Conservation (phyloP, 2,888 invertebrate genomes). For the Thymelicus acteon region DNA sequence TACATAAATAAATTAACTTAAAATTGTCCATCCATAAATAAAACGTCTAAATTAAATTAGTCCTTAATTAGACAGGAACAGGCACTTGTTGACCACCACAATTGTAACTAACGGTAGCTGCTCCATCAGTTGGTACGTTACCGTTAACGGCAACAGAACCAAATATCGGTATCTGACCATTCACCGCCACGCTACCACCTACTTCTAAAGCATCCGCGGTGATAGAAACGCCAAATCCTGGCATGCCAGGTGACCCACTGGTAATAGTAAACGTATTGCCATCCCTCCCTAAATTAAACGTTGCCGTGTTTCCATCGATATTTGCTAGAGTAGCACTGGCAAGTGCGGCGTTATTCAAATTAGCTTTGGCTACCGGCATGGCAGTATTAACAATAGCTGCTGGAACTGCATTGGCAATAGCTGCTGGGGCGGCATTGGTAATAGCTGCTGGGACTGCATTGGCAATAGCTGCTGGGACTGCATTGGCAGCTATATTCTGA, state of each 20-base stretch:
- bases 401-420: background rate
- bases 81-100: constrained; percentile 41
- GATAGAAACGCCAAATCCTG: constrained; percentile 57
- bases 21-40: constrained; percentile 15
- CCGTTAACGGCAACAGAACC: constrained; percentile 62
- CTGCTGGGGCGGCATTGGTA: background rate
- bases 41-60: background rate
- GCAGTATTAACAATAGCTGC: background rate
- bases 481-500: background rate
- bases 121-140: constrained; percentile 59
- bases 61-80: background rate
- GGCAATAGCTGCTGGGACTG: background rate
- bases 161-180: constrained; percentile 63
- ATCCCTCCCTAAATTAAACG: constrained; percentile 49
- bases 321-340: constrained; percentile 41
- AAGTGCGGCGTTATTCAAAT: constrained; percentile 38
- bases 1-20: constrained; percentile 12
- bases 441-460: background rate
- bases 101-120: constrained; percentile 56
- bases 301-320: constrained; percentile 47
- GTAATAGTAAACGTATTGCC: constrained; percentile 48
- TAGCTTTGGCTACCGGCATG: constrained; percentile 1
- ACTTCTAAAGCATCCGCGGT: constrained; percentile 63
- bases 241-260: constrained; percentile 48
- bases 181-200: constrained; percentile 59